Evolutionary conservation across 2,888 invertebrate genomes (phyloP), one percentile per base, ranked within the genome.

Genomic region (Heliconius cydno): DNA sequence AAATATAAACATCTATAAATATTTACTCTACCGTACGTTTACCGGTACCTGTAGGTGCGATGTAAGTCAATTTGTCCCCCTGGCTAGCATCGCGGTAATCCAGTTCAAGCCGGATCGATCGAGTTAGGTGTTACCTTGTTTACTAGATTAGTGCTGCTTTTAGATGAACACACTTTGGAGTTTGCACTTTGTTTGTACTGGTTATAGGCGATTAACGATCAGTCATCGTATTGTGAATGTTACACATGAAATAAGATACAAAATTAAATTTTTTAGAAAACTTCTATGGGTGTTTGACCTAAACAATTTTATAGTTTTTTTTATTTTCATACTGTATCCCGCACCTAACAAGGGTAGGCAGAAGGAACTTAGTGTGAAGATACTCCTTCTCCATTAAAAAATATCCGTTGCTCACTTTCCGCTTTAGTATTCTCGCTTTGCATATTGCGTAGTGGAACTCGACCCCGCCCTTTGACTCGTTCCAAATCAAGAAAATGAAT

Each of bases 61-160:
- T 90, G 89, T 91, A 88, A 92, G 91, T 91, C 90, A 90, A 92
- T 92, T 92, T 91, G 91, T 91, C 87, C 87, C 79, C 84, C 86
- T 86, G 83, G 85, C 84, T 86, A 84, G 85, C 86, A 85, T 86
- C 84, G 86, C 86, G 86, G 88, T 91, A 90, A 92, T 92, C 91
- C 86, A 87, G 90, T 88, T 87, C 88, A 88, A 89, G 90, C 91
- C 83, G 85, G 89, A 88, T 90, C 88, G 86, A 89, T 90, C 88
- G 85, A 85, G 89, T 89, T 89, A 88, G 86, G 86, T 89, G 88
- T 88, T 88, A 87, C 83, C 88, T 87, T 89, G 89, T 90, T 88
- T 88, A 88, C 87, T 81, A 85, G 88, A 88, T 90, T 89, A 89
- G 65, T 84, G 80, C 81, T 83, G 83, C 82, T 85, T 79, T 79